Evolutionary conservation across 2,888 invertebrate genomes (phyloP).

Genomic region (Gandaritis pyraliata): DNA sequence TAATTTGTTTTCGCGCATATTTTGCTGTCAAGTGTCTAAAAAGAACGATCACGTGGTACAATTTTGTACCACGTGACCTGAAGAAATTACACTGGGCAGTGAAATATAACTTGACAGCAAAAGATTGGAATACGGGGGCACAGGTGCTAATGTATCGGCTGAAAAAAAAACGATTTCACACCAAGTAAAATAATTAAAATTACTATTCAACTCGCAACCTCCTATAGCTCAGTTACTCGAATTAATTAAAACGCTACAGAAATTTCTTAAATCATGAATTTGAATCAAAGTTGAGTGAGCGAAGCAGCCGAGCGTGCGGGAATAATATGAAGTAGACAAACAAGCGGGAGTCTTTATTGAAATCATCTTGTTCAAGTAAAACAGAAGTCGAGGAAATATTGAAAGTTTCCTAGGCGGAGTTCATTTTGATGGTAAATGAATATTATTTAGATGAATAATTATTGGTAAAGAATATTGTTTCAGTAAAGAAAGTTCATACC

Average conservation of each 20-base stretch:
- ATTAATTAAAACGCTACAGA: constrained; percentile 42
- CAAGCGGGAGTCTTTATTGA: constrained; percentile 53
- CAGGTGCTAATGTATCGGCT: no score
- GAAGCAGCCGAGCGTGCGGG: constrained; percentile 46
- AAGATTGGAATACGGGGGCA: no score
- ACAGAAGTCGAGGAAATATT: constrained; percentile 53
- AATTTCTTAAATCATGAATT: constrained; percentile 44
- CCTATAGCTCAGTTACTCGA: constrained; percentile 30
- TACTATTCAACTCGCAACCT: constrained; percentile 12
- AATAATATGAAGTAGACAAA: constrained; percentile 56
- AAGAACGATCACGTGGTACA: no score
- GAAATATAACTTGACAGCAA: no score
- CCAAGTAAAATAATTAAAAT: neutral
- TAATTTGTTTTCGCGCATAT: no score
- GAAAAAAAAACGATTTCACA: no score
- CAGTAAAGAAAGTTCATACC: neutral
- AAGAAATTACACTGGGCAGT: no score
- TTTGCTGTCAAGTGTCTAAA: no score
- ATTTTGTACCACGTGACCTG: no score
- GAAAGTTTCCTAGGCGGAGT: constrained; percentile 46
- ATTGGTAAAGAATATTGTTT: constrained; percentile 7
- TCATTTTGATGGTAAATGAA: constrained; percentile 21
- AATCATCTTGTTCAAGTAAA: constrained; percentile 59
- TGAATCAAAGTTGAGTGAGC: constrained; percentile 46
- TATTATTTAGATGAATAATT: constrained; percentile 13